A percentile compares a stretch with the other conserved stretches of the same genome.
Evolutionary conservation across 2,888 invertebrate species (phyloP).

Genomic region (Pandemis heparana): DNA sequence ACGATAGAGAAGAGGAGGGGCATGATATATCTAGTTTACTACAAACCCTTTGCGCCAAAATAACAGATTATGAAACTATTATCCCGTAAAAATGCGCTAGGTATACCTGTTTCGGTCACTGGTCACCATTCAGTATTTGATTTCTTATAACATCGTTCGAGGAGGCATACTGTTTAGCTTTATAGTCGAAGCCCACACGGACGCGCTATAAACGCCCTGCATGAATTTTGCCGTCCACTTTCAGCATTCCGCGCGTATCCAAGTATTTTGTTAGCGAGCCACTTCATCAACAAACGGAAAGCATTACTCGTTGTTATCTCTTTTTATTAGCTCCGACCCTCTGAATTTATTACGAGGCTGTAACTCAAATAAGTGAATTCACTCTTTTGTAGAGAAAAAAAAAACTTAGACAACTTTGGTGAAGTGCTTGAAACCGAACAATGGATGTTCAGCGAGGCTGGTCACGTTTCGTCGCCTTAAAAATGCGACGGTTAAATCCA

Average conservation of each 20-base stretch:
- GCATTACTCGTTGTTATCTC: conserved; percentile 66
- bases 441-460: conserved; percentile 70
- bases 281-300: conserved; percentile 71
- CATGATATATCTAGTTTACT: too few species aligned
- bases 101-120: too few species aligned
- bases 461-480: conserved; percentile 83
- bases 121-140: neutral
- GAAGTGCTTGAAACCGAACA: conserved; percentile 76
- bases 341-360: conserved; percentile 72
- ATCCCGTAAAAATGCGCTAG: too few species aligned
- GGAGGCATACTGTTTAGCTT: neutral
- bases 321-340: conserved; percentile 66
- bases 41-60: too few species aligned
- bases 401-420: conserved; percentile 59
- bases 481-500: conserved; percentile 82
- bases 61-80: too few species aligned
- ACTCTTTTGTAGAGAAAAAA: conserved; percentile 70
- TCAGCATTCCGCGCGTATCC: conserved; percentile 39
- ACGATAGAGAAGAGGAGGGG: too few species aligned
- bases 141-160: neutral
- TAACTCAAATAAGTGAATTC: conserved; percentile 81
- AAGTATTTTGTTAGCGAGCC: conserved; percentile 51
- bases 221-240: conserved; percentile 25
- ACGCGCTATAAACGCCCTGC: conserved; percentile 13
- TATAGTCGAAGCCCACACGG: neutral